Evolutionary conservation across 2,797 vertebrate genomes (phyloP).

Genomic region (Jordanella pulchra): DNA sequence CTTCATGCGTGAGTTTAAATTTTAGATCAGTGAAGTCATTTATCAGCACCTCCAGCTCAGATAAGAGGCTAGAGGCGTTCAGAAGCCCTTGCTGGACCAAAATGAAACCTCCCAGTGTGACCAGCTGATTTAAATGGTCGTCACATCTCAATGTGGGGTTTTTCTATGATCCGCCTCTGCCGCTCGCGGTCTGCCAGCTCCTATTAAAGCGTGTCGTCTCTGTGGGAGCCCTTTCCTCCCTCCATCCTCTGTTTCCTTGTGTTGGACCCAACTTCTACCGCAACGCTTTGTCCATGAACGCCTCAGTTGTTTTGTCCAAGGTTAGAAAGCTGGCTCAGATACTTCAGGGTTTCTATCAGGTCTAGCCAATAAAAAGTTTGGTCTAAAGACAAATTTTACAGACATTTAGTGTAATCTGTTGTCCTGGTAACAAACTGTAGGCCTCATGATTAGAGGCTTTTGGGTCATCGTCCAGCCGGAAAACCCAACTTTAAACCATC

Average conservation of each 20-base stretch:
- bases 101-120: conserved; percentile 30
- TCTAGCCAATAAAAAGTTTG: neutral
- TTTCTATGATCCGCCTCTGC: conserved; percentile 46
- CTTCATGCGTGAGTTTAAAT: neutral
- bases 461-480: too few species aligned
- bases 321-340: neutral
- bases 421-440: neutral
- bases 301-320: conserved; percentile 37
- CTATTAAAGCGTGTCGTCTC: conserved; percentile 41
- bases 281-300: conserved; percentile 47
- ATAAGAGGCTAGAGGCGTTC: neutral
- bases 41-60: conserved; percentile 4
- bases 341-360: neutral
- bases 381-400: neutral
- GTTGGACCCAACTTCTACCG: conserved; percentile 11
- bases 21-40: conserved; percentile 12
- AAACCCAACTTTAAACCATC: too few species aligned
- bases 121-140: conserved; percentile 33
- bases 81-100: conserved; percentile 6
- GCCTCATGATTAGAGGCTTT: too few species aligned
- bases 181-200: conserved; percentile 46
- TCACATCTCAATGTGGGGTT: conserved; percentile 49
- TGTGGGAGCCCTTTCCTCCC: conserved; percentile 16
- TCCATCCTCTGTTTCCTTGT: conserved; percentile 45
- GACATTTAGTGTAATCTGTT: neutral